Evolutionary conservation across 2,113 vertebrate genomes (phyloP), one percentile per base, ranked within the genome.

Genomic region (Miniopterus natalensis): DNA sequence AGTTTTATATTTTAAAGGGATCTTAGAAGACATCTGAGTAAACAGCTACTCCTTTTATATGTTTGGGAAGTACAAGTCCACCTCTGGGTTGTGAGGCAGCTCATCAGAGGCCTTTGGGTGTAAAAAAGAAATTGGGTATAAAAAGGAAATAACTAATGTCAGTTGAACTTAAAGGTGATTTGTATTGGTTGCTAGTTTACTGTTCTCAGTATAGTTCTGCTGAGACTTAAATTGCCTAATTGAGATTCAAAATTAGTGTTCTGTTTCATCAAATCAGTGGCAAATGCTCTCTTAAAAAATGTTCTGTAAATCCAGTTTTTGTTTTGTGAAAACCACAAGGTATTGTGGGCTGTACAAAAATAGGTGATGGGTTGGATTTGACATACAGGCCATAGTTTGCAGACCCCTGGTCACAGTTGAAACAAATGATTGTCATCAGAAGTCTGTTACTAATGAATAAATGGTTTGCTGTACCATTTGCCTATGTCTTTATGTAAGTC

Each of bases 1-100:
- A 79, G 4, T 70, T 90, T 87, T 95, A 31, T 80, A 47, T 71
- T 83, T 77, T 78, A 75, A 73, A 88, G n/a, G 17, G 51, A 81
- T 86, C 27, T 81, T 95, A 59, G 59, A 57, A 92, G 51, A 57
- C 14, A 81, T 21, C 73, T 85, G 23, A 73, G 15, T 66, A 47
- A 95, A 84, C 5, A 31, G 6, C 40, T 31, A 13, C 18, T 66
- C 29, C 47, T 91, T 36, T 42, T 55, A n/a, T 53, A 17, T 66
- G 42, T 78, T 85, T 92, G 86, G 49, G 10, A 81, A 86, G 45
- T 61, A 63, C 11, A 51, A 91, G 47, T 68, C 42, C 36, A 12
- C 9, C 49, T 70, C 40, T 79, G 25, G 31, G 53, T 29, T 49
- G 0, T 40, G n/a, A 92, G 31, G 29, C 47, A 73, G 68, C 51